Evolutionary conservation across 92 coral and sea anemone species (phyloP).

Genomic region (Porites divaricata): DNA sequence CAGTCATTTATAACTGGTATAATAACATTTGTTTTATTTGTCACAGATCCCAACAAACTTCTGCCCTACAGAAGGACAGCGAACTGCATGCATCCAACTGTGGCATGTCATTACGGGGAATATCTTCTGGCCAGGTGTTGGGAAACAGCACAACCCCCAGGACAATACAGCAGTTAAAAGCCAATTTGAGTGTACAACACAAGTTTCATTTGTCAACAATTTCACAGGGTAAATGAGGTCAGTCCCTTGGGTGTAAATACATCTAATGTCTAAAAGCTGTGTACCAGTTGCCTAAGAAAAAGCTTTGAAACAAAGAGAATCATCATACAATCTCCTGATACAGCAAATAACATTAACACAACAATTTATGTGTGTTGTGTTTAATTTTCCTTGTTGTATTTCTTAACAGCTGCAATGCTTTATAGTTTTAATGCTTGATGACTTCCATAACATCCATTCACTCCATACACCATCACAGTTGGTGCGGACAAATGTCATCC

Average conservation of each 20-base stretch:
- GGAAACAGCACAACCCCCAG: slow-evolving; percentile 54
- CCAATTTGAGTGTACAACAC: background rate
- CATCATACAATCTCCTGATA: too few relatives aligned
- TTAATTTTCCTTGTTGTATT: background rate
- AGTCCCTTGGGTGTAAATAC: background rate
- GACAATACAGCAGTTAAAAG: slow-evolving; percentile 16
- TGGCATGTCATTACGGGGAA: slow-evolving; percentile 12
- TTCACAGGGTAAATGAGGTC: slow-evolving; percentile 20
- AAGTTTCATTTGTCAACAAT: background rate
- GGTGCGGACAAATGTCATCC: background rate
- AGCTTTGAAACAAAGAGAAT: too few relatives aligned
- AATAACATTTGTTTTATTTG: background rate
- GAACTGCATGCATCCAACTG: slow-evolving; percentile 9
- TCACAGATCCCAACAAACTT: slow-evolving; percentile 48
- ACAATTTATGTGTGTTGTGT: too few relatives aligned
- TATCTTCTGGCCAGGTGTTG: slow-evolving; percentile 13
- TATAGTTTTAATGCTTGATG: slow-evolving; percentile 30
- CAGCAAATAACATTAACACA: too few relatives aligned
- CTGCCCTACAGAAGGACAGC: slow-evolving; percentile 36
- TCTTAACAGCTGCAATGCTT: slow-evolving; percentile 15
- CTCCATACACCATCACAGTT: slow-evolving; percentile 3
- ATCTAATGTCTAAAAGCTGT: too few relatives aligned
- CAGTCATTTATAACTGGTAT: background rate
- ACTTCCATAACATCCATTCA: slow-evolving; percentile 25
- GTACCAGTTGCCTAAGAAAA: too few relatives aligned